Evolutionary conservation across 2,888 invertebrate genomes (phyloP).

Genomic region (Neoitamus cyanurus): DNA sequence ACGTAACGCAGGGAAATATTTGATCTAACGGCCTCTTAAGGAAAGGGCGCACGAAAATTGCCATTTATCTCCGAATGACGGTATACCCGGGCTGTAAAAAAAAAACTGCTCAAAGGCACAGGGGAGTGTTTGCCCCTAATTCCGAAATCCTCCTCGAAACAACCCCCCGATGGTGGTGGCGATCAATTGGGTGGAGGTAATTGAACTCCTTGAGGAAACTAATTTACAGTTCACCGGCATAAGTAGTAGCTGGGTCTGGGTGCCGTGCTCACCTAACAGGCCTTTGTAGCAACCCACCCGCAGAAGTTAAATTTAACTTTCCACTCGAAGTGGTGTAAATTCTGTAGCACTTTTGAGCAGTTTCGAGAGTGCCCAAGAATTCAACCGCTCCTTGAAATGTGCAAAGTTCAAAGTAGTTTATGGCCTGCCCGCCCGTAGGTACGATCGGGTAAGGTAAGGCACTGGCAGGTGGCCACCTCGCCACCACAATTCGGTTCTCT

Average conservation of each 20-base stretch:
- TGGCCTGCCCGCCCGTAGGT: not conserved
- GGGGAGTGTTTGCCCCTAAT: not conserved
- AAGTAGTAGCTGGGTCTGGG: not conserved
- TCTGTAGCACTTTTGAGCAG: constrained; percentile 13
- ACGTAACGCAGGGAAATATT: not conserved
- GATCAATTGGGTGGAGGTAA: not conserved
- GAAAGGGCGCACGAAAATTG: not conserved
- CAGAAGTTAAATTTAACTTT: constrained; percentile 29
- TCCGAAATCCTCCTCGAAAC: not conserved
- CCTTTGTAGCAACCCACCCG: not conserved
- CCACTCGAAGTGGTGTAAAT: constrained; percentile 25
- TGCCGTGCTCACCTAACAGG: not conserved
- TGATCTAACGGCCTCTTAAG: not conserved
- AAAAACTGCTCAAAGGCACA: not conserved
- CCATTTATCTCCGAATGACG: not conserved
- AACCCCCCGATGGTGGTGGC: not conserved
- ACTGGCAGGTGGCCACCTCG: not conserved
- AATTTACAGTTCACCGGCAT: not conserved
- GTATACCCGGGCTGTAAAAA: not conserved
- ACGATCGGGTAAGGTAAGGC: not conserved
- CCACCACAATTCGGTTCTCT: not conserved
- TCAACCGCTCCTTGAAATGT: constrained; percentile 7
- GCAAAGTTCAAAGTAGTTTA: constrained; percentile 26
- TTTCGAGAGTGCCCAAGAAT: constrained; percentile 20
- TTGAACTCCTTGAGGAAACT: not conserved